Base-by-base conservation (phyloP, 2,113 vertebrate species). In the Charadrius vociferus region DNA sequence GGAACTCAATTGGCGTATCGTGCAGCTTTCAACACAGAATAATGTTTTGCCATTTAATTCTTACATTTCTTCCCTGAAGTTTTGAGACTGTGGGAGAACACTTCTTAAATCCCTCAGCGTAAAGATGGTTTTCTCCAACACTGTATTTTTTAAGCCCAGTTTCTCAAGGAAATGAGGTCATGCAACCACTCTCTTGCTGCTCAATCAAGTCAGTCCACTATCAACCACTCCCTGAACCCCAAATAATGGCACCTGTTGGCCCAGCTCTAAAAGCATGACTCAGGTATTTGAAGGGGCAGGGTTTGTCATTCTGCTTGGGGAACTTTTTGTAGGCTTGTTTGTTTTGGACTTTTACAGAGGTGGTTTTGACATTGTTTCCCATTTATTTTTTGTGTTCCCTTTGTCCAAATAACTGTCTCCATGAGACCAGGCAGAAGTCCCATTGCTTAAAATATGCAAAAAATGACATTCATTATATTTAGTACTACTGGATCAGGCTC, bases 211-310 rank as follows among this genome's bases (percentile, higher is more conserved):
- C 61, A 49, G 36, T 5, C 53, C 27, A 5, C 5, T 12, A 36
- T 6, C 56, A 49, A 23, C 21, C 47, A 3, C 61, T 17, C 75
- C 39, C 49, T 56, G 55, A 70, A 59, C 9, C 43, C 41, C 81
- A 26, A n/a, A 34, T 3, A 14, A 49, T 1, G 8, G 29, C 10
- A 52, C 24, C 16, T 13, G 23, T 3, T 34, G 29, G 55, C 30
- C 30, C 3, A 32, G 26, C 45, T 39, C 16, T 15, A 14, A 8
- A 43, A 29, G 30, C 24, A 30, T 1, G 9, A 65, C 32, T 1
- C 30, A 9, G 17, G 32, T 21, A 17, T 12, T 24, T 1, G 0
- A 58, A 19, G 5, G 10, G 5, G 2, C 5, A 2, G 39, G 11
- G 45, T 45, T 45, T 45, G 45, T 45, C 45, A 45, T 45, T 45